Evolutionary conservation across 2,888 invertebrate genomes (phyloP).

Genomic region (Mesopsocus fuscifrons): DNA sequence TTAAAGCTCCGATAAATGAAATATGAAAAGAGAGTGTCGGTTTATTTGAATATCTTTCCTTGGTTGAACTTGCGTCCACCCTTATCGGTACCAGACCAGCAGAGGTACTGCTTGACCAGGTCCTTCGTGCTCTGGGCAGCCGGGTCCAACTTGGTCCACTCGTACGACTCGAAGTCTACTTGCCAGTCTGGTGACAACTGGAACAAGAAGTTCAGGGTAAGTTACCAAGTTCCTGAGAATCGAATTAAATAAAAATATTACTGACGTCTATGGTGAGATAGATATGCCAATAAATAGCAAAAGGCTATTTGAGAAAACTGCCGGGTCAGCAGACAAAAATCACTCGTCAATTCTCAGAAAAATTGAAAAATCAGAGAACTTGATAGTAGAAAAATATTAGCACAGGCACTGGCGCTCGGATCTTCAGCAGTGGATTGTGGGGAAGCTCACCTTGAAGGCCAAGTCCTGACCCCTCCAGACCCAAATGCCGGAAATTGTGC

Average conservation of each 20-base stretch:
- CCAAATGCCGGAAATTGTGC: conserved; percentile 91
- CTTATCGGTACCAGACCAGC: conserved; percentile 75
- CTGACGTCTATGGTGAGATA: too few relatives aligned
- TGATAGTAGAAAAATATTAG: too few relatives aligned
- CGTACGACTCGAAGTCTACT: conserved; percentile 91
- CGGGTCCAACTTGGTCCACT: conserved; percentile 86
- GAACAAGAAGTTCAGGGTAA: conserved; percentile 22
- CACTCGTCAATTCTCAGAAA: background rate
- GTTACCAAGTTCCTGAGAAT: too few relatives aligned
- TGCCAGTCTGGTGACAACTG: conserved; percentile 83
- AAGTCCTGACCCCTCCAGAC: conserved; percentile 93
- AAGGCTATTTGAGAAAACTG: conserved; percentile 11
- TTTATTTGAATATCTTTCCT: conserved; percentile 95
- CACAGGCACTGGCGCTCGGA: too few relatives aligned
- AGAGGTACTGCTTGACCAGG: conserved; percentile 73
- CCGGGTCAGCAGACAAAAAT: background rate
- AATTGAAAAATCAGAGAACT: conserved; percentile 17
- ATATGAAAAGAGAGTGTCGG: too few relatives aligned
- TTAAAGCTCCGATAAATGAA: too few relatives aligned
- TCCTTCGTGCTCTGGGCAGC: conserved; percentile 61
- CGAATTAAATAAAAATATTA: conserved; percentile 11
- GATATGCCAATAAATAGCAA: conserved; percentile 9
- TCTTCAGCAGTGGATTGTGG: too few relatives aligned
- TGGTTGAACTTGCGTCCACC: conserved; percentile 87
- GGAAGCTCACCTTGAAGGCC: conserved; percentile 67